Conservation (phyloP, 2,888 invertebrate genomes). For the Aporophyla lueneburgensis region DNA sequence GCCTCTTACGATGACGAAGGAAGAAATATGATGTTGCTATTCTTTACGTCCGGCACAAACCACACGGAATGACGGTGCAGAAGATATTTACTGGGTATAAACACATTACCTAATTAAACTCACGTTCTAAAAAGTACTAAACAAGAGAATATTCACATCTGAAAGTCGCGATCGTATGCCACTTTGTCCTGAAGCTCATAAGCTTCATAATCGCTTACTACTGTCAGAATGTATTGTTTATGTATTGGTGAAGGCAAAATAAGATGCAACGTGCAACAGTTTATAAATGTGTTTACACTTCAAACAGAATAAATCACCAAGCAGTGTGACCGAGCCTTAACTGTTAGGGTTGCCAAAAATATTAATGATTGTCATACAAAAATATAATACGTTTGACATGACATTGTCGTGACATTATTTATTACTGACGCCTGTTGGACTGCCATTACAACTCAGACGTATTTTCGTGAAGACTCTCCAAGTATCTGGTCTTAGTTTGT, state of each 20-base stretch:
- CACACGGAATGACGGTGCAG: too few species aligned
- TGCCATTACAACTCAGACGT: slow-evolving; percentile 21
- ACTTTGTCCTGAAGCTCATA: too few species aligned
- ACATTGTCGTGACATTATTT: slow-evolving; percentile 59
- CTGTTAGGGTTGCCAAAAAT: slow-evolving; percentile 60
- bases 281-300: neutral
- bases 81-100: too few species aligned
- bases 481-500: slow-evolving; percentile 21
- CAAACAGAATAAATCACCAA: slow-evolving; percentile 5
- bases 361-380: slow-evolving; percentile 45
- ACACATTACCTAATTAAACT: too few species aligned
- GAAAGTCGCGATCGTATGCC: too few species aligned
- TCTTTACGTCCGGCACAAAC: too few species aligned
- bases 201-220: too few species aligned
- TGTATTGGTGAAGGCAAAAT: neutral
- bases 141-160: too few species aligned
- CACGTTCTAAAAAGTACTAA: too few species aligned
- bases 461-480: slow-evolving; percentile 8
- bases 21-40: too few species aligned
- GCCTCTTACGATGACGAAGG: too few species aligned
- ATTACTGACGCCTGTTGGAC: slow-evolving; percentile 35
- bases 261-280: neutral
- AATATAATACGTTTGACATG: slow-evolving; percentile 47
- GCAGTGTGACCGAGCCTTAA: slow-evolving; percentile 26
- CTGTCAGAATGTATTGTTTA: too few species aligned